Conservation (phyloP, 1,140 invertebrate species). For the Trialeurodes vaporariorum region DNA sequence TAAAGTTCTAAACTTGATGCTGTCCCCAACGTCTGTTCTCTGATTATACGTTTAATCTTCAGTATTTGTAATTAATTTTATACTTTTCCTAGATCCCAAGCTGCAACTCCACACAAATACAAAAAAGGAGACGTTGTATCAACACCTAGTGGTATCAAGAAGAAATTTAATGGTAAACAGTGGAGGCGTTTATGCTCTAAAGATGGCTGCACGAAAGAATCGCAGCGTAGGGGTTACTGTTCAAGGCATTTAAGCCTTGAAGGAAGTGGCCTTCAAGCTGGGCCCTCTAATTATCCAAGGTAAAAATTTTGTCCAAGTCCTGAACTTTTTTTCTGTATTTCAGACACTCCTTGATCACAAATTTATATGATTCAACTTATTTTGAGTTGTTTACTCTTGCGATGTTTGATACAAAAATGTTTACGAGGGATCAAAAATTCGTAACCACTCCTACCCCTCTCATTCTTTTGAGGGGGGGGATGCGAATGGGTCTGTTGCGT, state of each 20-base stretch:
- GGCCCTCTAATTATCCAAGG: conserved; percentile 39
- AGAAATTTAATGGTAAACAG: conserved; percentile 99
- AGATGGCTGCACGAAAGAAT: conserved; percentile 95
- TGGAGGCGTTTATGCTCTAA: conserved; percentile 93
- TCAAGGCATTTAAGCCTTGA: conserved; percentile 88
- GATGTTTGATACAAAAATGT: too few relatives aligned
- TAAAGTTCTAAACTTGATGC: too few relatives aligned
- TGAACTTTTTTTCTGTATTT: too few relatives aligned
- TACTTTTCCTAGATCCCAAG: conserved; percentile 56
- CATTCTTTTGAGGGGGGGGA: too few relatives aligned
- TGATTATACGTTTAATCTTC: background rate
- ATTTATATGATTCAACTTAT: too few relatives aligned
- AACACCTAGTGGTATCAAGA: conserved; percentile 89
- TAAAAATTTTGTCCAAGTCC: too few relatives aligned
- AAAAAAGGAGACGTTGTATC: conserved; percentile 97
- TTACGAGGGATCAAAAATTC: too few relatives aligned
- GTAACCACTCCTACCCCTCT: too few relatives aligned
- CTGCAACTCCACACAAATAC: conserved; percentile 88
- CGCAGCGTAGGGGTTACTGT: conserved; percentile 89
- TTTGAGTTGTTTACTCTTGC: too few relatives aligned
- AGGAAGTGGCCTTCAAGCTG: conserved; percentile 46
- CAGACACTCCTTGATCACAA: too few relatives aligned
- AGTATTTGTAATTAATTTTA: conserved; percentile 16
- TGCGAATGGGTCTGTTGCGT: too few relatives aligned
- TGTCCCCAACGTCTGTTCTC: too few relatives aligned